These are phyloP conservation scores for Tricholauxania praeusta DNA, from an alignment of 2,888 invertebrate species.

Conservation along the genomic window DNA sequence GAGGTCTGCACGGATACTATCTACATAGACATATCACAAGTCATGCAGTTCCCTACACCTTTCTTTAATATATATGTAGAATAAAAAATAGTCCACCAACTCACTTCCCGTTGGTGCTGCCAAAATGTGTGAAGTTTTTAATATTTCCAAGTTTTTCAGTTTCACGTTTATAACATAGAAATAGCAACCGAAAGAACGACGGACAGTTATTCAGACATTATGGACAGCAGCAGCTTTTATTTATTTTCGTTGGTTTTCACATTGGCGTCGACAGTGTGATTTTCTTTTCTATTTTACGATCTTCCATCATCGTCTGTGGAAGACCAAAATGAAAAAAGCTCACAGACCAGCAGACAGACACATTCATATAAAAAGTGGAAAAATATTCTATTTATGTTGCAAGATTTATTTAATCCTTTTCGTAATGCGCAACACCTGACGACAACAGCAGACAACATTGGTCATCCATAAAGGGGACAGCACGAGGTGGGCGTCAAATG, in stretches of 20 bases:
- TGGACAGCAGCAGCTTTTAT: not conserved
- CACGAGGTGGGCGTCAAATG: not conserved
- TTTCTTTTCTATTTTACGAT: not conserved
- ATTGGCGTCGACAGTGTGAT: not conserved
- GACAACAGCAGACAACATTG: not conserved
- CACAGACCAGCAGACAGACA: not conserved
- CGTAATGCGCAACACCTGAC: slow-evolving; percentile 6
- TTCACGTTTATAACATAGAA: too few species aligned
- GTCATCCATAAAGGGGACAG: not conserved
- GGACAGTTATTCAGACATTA: not conserved
- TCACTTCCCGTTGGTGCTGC: not conserved
- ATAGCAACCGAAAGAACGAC: not conserved
- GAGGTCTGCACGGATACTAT: too few species aligned
- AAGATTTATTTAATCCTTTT: slow-evolving; percentile 27
- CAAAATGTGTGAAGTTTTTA: slow-evolving; percentile 25
- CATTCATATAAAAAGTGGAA: not conserved
- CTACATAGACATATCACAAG: too few species aligned
- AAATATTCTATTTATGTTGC: slow-evolving; percentile 10
- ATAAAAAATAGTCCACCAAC: too few species aligned
- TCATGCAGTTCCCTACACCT: too few species aligned
- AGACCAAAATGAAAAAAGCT: not conserved
- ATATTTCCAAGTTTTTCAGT: slow-evolving; percentile 8
- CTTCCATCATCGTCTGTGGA: not conserved
- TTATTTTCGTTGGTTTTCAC: not conserved
- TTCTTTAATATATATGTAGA: too few species aligned